These are phyloP conservation scores for Antidorcas marsupialis DNA, from an alignment of 2,113 vertebrate genomes.

Conservation along the genomic window DNA sequence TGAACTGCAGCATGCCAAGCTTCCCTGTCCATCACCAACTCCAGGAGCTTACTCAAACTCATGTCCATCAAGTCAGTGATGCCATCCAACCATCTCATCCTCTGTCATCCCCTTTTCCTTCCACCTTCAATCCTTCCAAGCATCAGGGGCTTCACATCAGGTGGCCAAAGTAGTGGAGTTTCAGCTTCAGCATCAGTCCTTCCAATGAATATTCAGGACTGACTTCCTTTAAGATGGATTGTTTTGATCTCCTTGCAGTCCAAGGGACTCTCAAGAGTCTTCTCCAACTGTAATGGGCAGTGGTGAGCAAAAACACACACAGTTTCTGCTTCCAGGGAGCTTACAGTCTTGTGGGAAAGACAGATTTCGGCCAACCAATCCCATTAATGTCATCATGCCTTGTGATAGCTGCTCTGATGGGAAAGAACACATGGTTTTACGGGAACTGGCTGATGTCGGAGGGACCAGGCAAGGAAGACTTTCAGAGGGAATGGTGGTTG, in stretches of 20 bases:
- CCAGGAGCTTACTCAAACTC: neutral
- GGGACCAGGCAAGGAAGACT: neutral
- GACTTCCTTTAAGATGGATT: neutral
- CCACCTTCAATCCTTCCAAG: neutral
- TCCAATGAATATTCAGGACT: neutral
- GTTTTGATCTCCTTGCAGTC: neutral
- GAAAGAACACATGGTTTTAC: neutral
- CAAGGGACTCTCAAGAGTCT: neutral
- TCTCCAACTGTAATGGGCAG: neutral
- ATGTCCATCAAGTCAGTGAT: neutral
- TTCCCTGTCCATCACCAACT: neutral
- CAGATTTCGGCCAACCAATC: neutral
- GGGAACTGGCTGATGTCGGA: neutral
- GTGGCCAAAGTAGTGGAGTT: neutral
- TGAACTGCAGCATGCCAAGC: neutral
- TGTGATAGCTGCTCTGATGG: neutral
- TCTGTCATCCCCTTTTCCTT: neutral
- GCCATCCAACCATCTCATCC: neutral
- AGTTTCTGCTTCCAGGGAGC: neutral
- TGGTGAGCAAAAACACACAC: neutral
- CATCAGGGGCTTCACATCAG: neutral
- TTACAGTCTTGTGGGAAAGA: neutral
- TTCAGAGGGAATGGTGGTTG: neutral
- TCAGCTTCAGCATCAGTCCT: neutral
- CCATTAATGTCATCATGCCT: neutral